Percentiles rank a stretch among this genome's conserved stretches.
Conservation (phyloP, 2,888 invertebrate species). For the Lysandra coridon region DNA sequence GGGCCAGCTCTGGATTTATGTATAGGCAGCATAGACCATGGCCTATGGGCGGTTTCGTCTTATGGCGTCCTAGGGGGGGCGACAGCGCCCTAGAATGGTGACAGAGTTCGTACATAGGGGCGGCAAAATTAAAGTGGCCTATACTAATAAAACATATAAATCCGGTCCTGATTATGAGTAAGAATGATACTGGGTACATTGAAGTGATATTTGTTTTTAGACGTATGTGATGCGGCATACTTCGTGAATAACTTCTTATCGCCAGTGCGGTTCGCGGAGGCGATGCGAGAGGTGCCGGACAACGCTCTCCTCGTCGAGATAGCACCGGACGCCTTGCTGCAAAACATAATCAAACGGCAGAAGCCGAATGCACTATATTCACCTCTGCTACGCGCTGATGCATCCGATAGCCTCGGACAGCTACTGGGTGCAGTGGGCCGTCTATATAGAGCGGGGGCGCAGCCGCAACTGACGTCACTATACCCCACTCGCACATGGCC, state of each 20-base stretch:
- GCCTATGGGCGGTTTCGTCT: too few relatives aligned
- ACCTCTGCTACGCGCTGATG: constrained; percentile 91
- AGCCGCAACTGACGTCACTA: constrained; percentile 86
- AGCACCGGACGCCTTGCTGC: constrained; percentile 97
- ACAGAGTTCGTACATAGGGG: too few relatives aligned
- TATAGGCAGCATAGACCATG: too few relatives aligned
- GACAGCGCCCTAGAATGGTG: too few relatives aligned
- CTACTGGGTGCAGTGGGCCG: constrained; percentile 88
- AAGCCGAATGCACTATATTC: constrained; percentile 88
- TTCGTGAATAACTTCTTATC: constrained; percentile 30
- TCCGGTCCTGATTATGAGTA: too few relatives aligned
- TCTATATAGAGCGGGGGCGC: constrained; percentile 88
- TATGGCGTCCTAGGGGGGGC: too few relatives aligned
- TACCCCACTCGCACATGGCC: constrained; percentile 90
- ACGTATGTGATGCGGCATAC: constrained; percentile 25
- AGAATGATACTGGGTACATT: too few relatives aligned
- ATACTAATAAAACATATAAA: too few relatives aligned
- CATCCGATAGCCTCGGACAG: constrained; percentile 87
- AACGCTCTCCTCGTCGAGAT: constrained; percentile 83
- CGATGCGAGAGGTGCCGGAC: constrained; percentile 7
- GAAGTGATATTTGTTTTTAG: not conserved
- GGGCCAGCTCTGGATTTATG: too few relatives aligned
- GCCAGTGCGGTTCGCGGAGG: constrained; percentile 25
- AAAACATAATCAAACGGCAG: constrained; percentile 94
- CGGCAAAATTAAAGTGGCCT: too few relatives aligned